These are phyloP conservation scores for Decapterus maruadsi DNA, from an alignment of 2,797 vertebrate species.

Conservation along the genomic window DNA sequence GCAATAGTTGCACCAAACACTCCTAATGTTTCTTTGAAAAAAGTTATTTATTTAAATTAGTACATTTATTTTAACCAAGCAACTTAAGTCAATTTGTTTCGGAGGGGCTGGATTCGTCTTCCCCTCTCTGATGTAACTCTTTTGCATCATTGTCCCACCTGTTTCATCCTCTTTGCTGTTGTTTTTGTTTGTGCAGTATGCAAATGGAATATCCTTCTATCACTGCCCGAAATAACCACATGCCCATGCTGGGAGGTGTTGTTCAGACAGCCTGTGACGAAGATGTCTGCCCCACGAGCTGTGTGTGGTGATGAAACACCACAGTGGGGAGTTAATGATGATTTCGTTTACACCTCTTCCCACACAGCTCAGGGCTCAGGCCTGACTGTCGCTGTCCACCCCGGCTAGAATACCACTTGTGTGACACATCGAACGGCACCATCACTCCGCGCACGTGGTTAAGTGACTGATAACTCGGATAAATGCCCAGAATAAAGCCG, in stretches of 20 bases:
- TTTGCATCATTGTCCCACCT: background rate
- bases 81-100: background rate
- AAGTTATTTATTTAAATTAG: too few species aligned
- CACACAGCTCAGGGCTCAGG: conserved; percentile 50
- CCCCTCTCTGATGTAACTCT: background rate
- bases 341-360: conserved; percentile 72
- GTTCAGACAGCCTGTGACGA: conserved; percentile 71
- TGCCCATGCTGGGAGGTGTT: conserved; percentile 67
- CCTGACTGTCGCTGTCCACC: conserved; percentile 45
- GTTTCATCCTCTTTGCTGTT: conserved; percentile 35
- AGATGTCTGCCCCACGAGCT: conserved; percentile 55
- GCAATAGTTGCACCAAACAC: background rate
- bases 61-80: background rate
- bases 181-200: conserved; percentile 66
- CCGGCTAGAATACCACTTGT: conserved; percentile 38
- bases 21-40: too few species aligned
- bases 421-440: conserved; percentile 44
- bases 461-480: conserved; percentile 49
- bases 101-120: background rate
- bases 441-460: conserved; percentile 43
- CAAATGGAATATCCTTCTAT: conserved; percentile 57
- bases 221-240: conserved; percentile 69
- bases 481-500: conserved; percentile 46
- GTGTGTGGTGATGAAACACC: conserved; percentile 66
- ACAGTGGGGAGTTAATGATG: conserved; percentile 70